These are phyloP conservation scores for Solen grandis DNA, from an alignment of 1,140 invertebrate genomes.

Conservation along the genomic window DNA sequence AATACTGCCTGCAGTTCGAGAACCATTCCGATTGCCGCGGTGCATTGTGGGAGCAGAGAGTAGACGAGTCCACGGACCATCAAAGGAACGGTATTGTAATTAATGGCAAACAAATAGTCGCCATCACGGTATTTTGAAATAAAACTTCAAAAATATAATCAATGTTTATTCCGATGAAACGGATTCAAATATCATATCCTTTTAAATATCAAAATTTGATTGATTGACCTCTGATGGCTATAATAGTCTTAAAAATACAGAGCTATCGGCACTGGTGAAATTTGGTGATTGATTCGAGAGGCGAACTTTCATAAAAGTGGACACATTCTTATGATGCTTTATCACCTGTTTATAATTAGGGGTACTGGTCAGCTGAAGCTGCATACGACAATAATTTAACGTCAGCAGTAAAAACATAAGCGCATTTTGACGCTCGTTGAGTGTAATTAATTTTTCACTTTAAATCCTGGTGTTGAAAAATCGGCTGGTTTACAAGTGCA, in stretches of 20 bases:
- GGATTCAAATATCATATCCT: slow-evolving; percentile 30
- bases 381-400: slow-evolving; percentile 42
- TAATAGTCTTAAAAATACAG: slow-evolving; percentile 44
- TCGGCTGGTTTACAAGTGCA: slow-evolving; percentile 29
- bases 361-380: slow-evolving; percentile 46
- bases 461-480: slow-evolving; percentile 6
- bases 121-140: slow-evolving; percentile 6
- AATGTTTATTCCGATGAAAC: background rate
- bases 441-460: slow-evolving; percentile 58
- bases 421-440: slow-evolving; percentile 17
- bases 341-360: slow-evolving; percentile 59
- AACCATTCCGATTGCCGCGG: no score
- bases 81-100: slow-evolving; percentile 22
- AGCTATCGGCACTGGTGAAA: slow-evolving; percentile 34
- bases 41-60: no score
- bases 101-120: slow-evolving; percentile 32
- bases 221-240: slow-evolving; percentile 35
- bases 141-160: background rate
- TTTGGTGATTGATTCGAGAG: slow-evolving; percentile 48
- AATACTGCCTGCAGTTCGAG: no score
- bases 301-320: slow-evolving; percentile 53
- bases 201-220: slow-evolving; percentile 20
- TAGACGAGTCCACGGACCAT: no score
- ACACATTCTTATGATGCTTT: slow-evolving; percentile 34
- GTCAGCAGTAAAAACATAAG: slow-evolving; percentile 50